phyloP scores from a whole-genome alignment of 2,888 invertebrate genomes.

The Nesidiocoris tenuis region DNA sequence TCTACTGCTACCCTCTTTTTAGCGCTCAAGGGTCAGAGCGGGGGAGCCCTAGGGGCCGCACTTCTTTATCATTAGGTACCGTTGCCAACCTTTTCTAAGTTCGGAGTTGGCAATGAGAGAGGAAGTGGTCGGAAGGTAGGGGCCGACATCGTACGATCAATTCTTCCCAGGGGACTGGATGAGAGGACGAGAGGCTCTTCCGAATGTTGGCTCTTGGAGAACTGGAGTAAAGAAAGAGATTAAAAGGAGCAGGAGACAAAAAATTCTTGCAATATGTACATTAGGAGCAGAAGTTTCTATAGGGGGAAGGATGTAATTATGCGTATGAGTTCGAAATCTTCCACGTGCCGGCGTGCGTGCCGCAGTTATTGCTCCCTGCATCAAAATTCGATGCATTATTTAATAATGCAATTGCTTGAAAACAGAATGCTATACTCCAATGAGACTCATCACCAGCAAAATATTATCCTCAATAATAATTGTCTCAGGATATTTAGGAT shows the following conservation, averaged over 20 bases:
- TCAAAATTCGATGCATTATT: no score
- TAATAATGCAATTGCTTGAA: no score
- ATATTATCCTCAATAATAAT: no score
- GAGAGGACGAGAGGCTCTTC: neutral
- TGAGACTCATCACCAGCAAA: no score
- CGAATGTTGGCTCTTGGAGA: neutral
- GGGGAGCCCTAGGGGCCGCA: neutral
- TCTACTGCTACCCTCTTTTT: neutral
- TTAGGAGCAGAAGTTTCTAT: no score
- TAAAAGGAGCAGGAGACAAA: neutral
- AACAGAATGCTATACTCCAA: no score
- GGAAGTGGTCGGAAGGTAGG: neutral
- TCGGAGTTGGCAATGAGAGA: neutral
- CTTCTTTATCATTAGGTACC: neutral
- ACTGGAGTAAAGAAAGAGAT: neutral
- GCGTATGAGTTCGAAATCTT: no score
- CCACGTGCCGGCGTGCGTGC: no score
- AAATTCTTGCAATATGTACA: neutral
- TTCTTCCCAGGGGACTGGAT: neutral
- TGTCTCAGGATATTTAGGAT: no score
- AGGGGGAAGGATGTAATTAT: no score
- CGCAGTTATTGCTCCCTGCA: no score
- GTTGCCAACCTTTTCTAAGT: neutral
- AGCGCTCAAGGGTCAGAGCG: neutral
- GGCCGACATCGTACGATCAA: neutral